These are phyloP conservation scores for Agrochola litura DNA, from an alignment of 2,888 invertebrate genomes.

Conservation along the genomic window DNA sequence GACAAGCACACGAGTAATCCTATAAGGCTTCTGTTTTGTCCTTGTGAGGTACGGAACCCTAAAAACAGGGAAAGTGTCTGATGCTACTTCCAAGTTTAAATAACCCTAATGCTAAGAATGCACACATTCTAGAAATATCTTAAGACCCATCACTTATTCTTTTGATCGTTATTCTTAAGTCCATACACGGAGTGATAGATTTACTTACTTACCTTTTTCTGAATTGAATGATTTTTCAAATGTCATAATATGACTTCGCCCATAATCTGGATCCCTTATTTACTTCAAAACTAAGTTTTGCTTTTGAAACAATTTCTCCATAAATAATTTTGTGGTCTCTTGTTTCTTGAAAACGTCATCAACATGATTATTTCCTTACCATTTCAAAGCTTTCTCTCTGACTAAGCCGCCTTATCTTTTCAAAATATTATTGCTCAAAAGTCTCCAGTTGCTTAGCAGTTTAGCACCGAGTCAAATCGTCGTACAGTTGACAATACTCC, in stretches of 20 bases:
- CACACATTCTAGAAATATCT: neutral
- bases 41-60: too few relatives aligned
- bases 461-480: constrained; percentile 39
- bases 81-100: neutral
- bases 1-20: too few relatives aligned
- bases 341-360: too few relatives aligned
- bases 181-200: neutral
- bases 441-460: constrained; percentile 11
- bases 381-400: neutral
- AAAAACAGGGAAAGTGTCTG: neutral
- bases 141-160: neutral
- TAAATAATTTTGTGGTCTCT: neutral
- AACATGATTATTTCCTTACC: neutral
- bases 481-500: constrained; percentile 64
- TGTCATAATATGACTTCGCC: neutral
- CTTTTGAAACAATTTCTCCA: neutral
- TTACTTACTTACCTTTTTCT: neutral
- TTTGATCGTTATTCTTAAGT: neutral
- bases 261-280: neutral
- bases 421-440: constrained; percentile 22
- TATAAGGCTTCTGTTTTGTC: too few relatives aligned
- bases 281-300: neutral
- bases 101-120: neutral
- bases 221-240: neutral
- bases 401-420: neutral